Conservation (phyloP, 2,113 vertebrate genomes). For the Apeltes quadracus region DNA sequence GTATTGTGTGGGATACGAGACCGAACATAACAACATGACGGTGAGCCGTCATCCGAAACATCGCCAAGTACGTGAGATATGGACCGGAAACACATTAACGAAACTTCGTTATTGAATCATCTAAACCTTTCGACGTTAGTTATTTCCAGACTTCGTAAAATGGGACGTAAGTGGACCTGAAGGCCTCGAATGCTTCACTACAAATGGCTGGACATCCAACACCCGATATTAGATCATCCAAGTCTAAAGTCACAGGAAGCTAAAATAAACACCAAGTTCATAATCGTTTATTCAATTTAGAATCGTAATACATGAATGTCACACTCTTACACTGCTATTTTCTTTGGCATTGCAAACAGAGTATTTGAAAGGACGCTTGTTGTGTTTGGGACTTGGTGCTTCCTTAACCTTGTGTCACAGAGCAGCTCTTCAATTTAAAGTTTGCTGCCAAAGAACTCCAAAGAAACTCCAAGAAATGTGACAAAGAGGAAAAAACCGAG, state of each 20-base stretch:
- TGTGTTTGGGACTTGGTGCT: slow-evolving; percentile 12
- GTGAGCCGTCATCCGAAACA: neutral
- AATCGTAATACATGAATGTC: neutral
- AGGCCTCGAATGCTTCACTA: slow-evolving; percentile 33
- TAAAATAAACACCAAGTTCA: neutral
- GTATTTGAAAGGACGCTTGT: neutral
- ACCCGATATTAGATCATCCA: neutral
- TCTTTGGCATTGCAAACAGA: neutral
- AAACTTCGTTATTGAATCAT: rapidly evolving
- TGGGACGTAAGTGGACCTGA: neutral
- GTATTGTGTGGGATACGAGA: slow-evolving; percentile 8
- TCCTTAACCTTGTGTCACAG: slow-evolving; percentile 78
- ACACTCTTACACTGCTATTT: neutral
- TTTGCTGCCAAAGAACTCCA: slow-evolving; percentile 93
- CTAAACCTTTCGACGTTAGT: neutral
- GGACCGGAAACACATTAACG: neutral
- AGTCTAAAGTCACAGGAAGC: neutral
- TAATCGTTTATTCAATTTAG: neutral
- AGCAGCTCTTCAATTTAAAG: slow-evolving; percentile 92
- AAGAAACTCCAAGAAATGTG: slow-evolving; percentile 91
- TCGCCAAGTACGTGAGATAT: rapidly evolving
- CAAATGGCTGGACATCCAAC: slow-evolving; percentile 30
- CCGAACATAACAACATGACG: slow-evolving; percentile 2
- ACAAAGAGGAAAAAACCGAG: slow-evolving; percentile 93
- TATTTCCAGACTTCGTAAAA: neutral